Base-by-base conservation (phyloP, 2,888 invertebrate genomes). In the Eupithecia exiguata region DNA sequence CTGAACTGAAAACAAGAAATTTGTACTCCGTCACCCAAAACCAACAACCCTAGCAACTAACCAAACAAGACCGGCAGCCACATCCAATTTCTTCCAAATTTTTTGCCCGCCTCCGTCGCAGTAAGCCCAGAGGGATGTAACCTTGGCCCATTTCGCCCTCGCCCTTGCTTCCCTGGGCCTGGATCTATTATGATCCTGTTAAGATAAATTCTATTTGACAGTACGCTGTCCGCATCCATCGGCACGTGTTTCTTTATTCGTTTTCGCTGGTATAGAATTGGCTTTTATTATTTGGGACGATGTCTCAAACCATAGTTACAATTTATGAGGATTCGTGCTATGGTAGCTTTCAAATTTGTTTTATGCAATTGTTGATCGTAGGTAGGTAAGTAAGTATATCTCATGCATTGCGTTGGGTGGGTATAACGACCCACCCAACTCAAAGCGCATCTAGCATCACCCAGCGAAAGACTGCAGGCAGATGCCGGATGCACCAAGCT, bases 81-180 rank as follows among this genome's bases (percentile, higher is more conserved):
- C 63, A 25, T 12, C 25, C 58, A 70, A 72, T 71, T 78, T 75
- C 71, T 73, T 77, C 38, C 14, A 63, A 61, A 63, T 75, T 77
- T 74, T 79, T 77, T 77, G 70, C 66, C 63, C 70, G 71, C 58
- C 53, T 66, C 66, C 74, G 70, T 53, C 75, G 35, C 21, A 14
- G 58, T 25, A 58, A 35, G 9, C 18, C 40, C 14, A 71, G 69
- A 63, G 69, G 69, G 74, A 25, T 72, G 49, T 43, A 65, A 78
- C 82, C 82, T 82, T 83, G 80, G 76, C 82, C 70, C 46, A 66
- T 79, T 80, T 79, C 69, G 72, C 68, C 12, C 21, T 58, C 58
- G 58, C 58, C 58, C 9, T 35, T 62, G 18, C 18, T 62, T 35
- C 62, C 35, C 69, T 25, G 65, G 35, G 21, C 70, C 71, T 25